phyloP scores from a whole-genome alignment of 1,140 invertebrate species.

The Mamestra configurata region DNA sequence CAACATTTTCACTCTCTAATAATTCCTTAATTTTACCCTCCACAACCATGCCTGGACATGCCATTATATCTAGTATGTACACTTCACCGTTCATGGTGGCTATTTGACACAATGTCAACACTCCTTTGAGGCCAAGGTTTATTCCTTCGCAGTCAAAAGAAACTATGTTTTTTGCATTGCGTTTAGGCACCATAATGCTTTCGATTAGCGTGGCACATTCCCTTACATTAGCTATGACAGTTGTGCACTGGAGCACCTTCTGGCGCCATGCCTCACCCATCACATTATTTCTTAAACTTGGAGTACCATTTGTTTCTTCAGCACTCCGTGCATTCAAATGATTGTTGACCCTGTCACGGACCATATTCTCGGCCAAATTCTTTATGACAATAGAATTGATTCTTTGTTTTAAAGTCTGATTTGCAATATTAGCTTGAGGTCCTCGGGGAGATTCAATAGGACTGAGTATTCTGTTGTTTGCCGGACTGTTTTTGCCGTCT shows the following conservation, averaged over 20 bases:
- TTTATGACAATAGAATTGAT: conserved; percentile 96
- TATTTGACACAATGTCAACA: conserved; percentile 95
- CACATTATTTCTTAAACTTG: conserved; percentile 84
- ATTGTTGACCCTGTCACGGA: conserved; percentile 91
- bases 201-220: conserved; percentile 94
- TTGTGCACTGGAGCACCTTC: conserved; percentile 93
- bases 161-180: conserved; percentile 88
- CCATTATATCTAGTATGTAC: conserved; percentile 96
- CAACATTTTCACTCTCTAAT: conserved; percentile 93
- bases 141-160: conserved; percentile 97
- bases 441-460: conserved; percentile 82
- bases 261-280: conserved; percentile 93
- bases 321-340: conserved; percentile 79
- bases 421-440: conserved; percentile 87
- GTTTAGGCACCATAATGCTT: conserved; percentile 91
- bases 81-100: conserved; percentile 93
- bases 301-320: conserved; percentile 77
- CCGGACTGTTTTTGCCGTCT: conserved; percentile 81
- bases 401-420: conserved; percentile 94
- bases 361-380: conserved; percentile 96
- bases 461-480: conserved; percentile 84
- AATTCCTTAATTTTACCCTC: conserved; percentile 94
- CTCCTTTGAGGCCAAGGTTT: conserved; percentile 95
- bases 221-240: conserved; percentile 92
- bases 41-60: conserved; percentile 93